These are phyloP conservation scores for Ochropacha duplaris DNA, from an alignment of 2,888 invertebrate genomes.

Conservation along the genomic window DNA sequence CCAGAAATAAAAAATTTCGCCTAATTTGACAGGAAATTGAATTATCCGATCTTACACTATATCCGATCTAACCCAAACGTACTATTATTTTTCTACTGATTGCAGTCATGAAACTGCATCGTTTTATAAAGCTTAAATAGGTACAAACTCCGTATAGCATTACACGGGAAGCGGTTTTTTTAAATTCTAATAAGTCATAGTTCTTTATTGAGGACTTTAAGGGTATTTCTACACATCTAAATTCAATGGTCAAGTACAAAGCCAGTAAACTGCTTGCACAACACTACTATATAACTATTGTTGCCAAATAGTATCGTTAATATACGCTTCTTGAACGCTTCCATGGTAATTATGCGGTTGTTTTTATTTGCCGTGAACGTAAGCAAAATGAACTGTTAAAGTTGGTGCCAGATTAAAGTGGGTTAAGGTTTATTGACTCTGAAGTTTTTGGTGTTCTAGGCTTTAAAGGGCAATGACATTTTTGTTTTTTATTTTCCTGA, in stretches of 20 bases:
- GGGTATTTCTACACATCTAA: background rate
- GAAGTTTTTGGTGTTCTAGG: background rate
- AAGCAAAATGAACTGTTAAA: background rate
- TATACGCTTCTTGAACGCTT: constrained; percentile 37
- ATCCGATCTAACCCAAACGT: too few relatives aligned
- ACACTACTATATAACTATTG: constrained; percentile 42
- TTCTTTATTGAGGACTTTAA: too few relatives aligned
- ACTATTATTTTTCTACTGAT: too few relatives aligned
- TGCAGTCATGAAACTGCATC: too few relatives aligned
- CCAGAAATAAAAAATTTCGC: too few relatives aligned
- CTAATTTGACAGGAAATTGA: too few relatives aligned
- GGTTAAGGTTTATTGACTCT: background rate
- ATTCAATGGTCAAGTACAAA: background rate
- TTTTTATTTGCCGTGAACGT: constrained; percentile 25
- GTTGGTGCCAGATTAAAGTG: background rate
- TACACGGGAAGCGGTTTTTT: too few relatives aligned
- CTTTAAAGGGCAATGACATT: background rate
- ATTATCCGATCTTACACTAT: too few relatives aligned
- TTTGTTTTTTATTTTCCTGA: too few relatives aligned
- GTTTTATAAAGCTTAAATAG: too few relatives aligned
- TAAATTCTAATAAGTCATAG: too few relatives aligned
- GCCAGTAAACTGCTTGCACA: constrained; percentile 27
- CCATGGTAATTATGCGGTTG: constrained; percentile 42
- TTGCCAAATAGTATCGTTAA: constrained; percentile 49
- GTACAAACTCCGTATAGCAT: too few relatives aligned